phyloP scores from a whole-genome alignment of 2,888 invertebrate species.

The Amblyjoppa proteus region DNA sequence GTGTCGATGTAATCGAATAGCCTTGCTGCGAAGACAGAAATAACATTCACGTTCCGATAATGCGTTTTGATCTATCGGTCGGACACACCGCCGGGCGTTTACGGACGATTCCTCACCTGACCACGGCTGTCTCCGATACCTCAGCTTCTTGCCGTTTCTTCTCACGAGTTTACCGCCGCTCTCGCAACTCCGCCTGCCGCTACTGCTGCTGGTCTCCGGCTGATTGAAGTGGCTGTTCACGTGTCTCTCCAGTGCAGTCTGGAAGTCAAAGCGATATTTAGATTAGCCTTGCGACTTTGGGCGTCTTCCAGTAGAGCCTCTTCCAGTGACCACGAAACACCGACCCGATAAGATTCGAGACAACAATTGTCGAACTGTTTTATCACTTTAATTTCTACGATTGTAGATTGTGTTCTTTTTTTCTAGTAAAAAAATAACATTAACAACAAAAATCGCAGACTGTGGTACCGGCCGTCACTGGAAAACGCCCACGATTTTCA shows the following conservation, averaged over 20 bases:
- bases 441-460: conserved; percentile 6
- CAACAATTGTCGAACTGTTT: background rate
- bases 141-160: conserved; percentile 94
- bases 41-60: conserved; percentile 44
- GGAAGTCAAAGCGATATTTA: conserved; percentile 80
- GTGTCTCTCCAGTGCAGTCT: conserved; percentile 95
- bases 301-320: conserved; percentile 65
- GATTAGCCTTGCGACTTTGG: conserved; percentile 52
- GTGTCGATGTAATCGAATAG: conserved; percentile 97
- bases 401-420: background rate
- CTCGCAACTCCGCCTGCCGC: conserved; percentile 90
- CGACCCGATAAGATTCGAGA: conserved; percentile 11
- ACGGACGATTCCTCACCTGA: conserved; percentile 89
- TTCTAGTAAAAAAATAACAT: background rate
- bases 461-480: conserved; percentile 72
- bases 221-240: conserved; percentile 96
- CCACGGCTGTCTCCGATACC: conserved; percentile 95
- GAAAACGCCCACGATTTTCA: conserved; percentile 71
- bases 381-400: background rate
- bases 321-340: conserved; percentile 51
- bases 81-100: background rate
- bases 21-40: conserved; percentile 89
- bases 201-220: conserved; percentile 87
- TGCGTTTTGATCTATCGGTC: conserved; percentile 4
- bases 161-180: conserved; percentile 92